phyloP scores from a whole-genome alignment of 2,888 invertebrate species.

The Megastigmus dorsalis region DNA sequence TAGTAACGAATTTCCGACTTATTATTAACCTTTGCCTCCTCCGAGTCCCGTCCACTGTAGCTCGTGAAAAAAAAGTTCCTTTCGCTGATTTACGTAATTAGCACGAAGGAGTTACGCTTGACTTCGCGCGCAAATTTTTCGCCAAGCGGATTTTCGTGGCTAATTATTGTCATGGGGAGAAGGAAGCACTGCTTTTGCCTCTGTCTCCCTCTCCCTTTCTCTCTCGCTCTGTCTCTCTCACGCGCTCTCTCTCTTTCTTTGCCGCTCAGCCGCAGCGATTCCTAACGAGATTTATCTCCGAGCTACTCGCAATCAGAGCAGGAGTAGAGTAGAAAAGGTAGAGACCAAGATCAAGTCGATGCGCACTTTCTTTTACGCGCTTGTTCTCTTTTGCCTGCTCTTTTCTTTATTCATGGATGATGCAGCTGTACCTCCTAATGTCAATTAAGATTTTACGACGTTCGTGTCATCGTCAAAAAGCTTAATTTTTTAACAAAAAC shows the following conservation, averaged over 20 bases:
- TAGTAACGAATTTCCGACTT: slow-evolving; percentile 46
- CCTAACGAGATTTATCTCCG: slow-evolving; percentile 19
- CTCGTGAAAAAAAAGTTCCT: slow-evolving; percentile 18
- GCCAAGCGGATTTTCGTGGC: slow-evolving; percentile 1
- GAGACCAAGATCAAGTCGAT: slow-evolving; percentile 1
- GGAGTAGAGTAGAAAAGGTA: too few relatives aligned
- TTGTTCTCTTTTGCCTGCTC: too few relatives aligned
- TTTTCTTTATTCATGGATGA: not conserved
- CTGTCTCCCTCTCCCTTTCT: not conserved
- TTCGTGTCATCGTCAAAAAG: not conserved
- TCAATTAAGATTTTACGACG: not conserved
- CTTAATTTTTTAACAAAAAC: too few relatives aligned
- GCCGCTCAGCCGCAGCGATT: not conserved
- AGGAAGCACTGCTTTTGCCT: not conserved
- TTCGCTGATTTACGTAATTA: slow-evolving; percentile 35
- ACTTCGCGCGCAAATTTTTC: slow-evolving; percentile 12
- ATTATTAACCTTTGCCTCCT: slow-evolving; percentile 33
- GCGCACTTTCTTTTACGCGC: not conserved
- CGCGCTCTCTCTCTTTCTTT: not conserved
- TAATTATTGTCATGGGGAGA: slow-evolving; percentile 36
- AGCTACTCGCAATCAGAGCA: slow-evolving; percentile 24
- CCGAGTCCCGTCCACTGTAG: too few relatives aligned
- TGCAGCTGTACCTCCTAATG: not conserved
- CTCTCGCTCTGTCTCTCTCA: not conserved
- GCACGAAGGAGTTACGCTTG: slow-evolving; percentile 4